Conservation (phyloP, 2,797 vertebrate species). For the Helarctos malayanus region DNA sequence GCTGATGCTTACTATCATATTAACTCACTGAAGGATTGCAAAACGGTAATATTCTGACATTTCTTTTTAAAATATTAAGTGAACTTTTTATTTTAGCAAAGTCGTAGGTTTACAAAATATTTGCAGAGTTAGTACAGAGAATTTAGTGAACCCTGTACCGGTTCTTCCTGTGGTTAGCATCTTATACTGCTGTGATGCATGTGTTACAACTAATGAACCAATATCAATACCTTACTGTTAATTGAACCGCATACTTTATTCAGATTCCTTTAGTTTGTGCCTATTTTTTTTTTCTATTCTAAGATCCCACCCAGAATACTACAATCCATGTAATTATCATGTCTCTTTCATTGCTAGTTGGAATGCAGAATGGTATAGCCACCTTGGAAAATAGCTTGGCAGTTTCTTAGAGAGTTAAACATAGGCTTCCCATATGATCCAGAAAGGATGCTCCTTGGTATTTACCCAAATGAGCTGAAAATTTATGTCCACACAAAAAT, state of each 20-base stretch:
- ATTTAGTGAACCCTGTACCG: neutral
- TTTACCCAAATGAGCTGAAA: conserved; percentile 34
- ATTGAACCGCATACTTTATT: neutral
- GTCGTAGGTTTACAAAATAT: neutral
- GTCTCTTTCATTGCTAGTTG: neutral
- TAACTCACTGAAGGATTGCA: neutral
- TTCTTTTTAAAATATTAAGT: conserved; percentile 8
- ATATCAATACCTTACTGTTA: neutral
- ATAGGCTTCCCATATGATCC: neutral
- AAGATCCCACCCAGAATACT: neutral
- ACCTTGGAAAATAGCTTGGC: neutral
- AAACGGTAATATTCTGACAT: neutral
- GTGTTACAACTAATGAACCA: neutral
- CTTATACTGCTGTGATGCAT: neutral
- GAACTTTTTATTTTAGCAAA: neutral
- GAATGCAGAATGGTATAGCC: neutral
- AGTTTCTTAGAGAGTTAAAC: conserved; percentile 40
- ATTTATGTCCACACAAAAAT: neutral
- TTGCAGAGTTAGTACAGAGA: neutral
- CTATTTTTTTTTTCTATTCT: neutral
- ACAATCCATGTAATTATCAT: neutral
- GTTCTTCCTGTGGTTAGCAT: neutral
- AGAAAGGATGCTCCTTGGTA: neutral
- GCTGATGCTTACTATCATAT: neutral
- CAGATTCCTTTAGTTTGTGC: neutral